Evolutionary conservation across 2,797 vertebrate genomes (phyloP).

Genomic region (Pelobates cultripes): DNA sequence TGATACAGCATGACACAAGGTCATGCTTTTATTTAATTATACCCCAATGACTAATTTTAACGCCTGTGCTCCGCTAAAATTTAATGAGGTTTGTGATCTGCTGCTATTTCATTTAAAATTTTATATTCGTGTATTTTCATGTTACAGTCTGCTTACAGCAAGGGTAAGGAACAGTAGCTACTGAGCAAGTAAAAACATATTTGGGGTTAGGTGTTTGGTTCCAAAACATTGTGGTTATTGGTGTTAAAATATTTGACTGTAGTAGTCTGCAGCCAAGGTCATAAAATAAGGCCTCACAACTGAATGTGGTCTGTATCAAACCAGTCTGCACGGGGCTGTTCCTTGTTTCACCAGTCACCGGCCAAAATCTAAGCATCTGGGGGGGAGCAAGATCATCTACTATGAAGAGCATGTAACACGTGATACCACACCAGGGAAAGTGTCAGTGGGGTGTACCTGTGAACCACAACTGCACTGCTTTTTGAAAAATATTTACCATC

Average conservation of each 20-base stretch:
- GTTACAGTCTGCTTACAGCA: slow-evolving; percentile 18
- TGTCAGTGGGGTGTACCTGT: no score
- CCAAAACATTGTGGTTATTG: slow-evolving; percentile 45
- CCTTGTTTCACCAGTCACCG: background rate
- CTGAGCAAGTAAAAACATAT: slow-evolving; percentile 30
- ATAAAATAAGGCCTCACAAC: slow-evolving; percentile 22
- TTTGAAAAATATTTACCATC: no score
- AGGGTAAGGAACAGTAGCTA: slow-evolving; percentile 23
- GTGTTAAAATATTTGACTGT: slow-evolving; percentile 40
- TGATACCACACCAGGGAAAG: no score
- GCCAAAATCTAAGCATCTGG: background rate
- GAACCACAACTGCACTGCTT: no score
- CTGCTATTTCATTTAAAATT: slow-evolving; percentile 6
- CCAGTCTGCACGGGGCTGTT: slow-evolving; percentile 7
- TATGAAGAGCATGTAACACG: no score
- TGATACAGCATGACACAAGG: background rate
- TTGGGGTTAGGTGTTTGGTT: slow-evolving; percentile 39
- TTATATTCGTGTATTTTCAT: slow-evolving; percentile 24
- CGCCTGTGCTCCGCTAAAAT: background rate
- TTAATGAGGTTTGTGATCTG: background rate
- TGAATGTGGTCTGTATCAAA: slow-evolving; percentile 35
- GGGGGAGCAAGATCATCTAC: no score
- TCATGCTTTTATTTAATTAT: background rate
- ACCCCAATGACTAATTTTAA: background rate
- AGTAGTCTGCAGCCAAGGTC: slow-evolving; percentile 20